phyloP scores from a whole-genome alignment of 2,113 vertebrate species.

The Cinclus mexicanus region DNA sequence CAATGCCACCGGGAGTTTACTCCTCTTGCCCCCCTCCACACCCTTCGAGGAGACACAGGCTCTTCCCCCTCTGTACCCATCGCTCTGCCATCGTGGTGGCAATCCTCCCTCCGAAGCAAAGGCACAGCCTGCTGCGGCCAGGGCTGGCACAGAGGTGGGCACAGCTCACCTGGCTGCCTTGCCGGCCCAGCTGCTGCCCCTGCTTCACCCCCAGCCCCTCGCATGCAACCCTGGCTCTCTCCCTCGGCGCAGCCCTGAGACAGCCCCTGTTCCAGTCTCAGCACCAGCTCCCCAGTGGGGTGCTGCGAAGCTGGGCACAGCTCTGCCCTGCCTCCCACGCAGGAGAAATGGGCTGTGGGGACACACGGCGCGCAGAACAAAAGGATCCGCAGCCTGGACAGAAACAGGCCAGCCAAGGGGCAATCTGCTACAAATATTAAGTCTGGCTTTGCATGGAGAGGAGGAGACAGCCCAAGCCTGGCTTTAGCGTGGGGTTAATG shows the following conservation, averaged over 20 bases:
- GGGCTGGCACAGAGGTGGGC: not conserved
- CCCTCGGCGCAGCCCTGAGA: rapidly evolving
- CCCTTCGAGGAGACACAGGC: not conserved
- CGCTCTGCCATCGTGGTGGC: not conserved
- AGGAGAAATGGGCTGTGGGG: not conserved
- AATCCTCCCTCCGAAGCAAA: not conserved
- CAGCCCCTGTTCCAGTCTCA: not conserved
- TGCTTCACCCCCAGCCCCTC: not conserved
- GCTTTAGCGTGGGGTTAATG: not conserved
- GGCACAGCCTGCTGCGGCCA: not conserved
- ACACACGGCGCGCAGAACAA: not conserved
- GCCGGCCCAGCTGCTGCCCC: not conserved
- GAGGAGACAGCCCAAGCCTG: not conserved
- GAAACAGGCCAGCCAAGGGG: not conserved
- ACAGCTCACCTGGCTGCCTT: not conserved
- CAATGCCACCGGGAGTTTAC: conserved; percentile 86
- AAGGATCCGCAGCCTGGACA: not conserved
- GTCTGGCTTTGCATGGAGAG: not conserved
- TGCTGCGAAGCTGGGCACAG: not conserved
- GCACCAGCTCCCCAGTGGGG: rapidly evolving
- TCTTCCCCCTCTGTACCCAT: not conserved
- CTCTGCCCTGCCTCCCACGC: not conserved
- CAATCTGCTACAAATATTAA: not conserved
- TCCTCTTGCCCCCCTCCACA: conserved; percentile 13
- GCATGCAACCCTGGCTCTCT: rapidly evolving